These are phyloP conservation scores for Aphelinus atriplicis DNA, from an alignment of 1,140 invertebrate species.

Conservation along the genomic window DNA sequence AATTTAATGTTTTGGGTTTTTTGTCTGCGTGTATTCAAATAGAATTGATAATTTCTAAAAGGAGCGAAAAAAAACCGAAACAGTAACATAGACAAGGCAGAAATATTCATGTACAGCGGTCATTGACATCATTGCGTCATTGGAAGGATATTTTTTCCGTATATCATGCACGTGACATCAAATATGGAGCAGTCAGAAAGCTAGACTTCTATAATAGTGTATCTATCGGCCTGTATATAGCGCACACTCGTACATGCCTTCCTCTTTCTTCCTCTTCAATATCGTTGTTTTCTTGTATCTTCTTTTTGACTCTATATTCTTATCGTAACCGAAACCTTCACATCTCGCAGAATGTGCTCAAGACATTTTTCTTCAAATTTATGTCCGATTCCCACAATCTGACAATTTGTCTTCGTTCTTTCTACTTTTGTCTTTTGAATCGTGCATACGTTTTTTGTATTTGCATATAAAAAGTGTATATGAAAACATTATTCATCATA, in stretches of 20 bases:
- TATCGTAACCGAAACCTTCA: slow-evolving; percentile 12
- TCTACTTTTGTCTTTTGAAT: too few relatives aligned
- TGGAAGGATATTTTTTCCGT: not conserved
- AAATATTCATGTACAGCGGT: not conserved
- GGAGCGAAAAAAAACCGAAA: too few relatives aligned
- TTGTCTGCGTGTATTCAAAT: too few relatives aligned
- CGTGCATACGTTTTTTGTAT: too few relatives aligned
- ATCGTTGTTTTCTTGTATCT: slow-evolving; percentile 27
- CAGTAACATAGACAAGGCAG: too few relatives aligned
- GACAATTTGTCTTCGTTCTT: too few relatives aligned
- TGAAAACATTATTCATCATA: too few relatives aligned
- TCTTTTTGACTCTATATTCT: not conserved
- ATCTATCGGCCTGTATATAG: slow-evolving; percentile 12
- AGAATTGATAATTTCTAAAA: too few relatives aligned
- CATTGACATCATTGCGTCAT: slow-evolving; percentile 2
- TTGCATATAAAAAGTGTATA: too few relatives aligned
- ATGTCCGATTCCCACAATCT: too few relatives aligned
- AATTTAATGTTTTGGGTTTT: too few relatives aligned
- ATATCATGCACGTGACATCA: slow-evolving; percentile 18
- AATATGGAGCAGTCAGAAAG: slow-evolving; percentile 43
- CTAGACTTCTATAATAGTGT: slow-evolving; percentile 41
- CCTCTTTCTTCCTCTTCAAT: slow-evolving; percentile 1
- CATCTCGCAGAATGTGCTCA: slow-evolving; percentile 10
- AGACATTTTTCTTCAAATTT: not conserved
- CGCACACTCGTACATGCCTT: not conserved